Evolutionary conservation across 2,888 invertebrate genomes (phyloP).

Genomic region (Drosophila robusta): DNA sequence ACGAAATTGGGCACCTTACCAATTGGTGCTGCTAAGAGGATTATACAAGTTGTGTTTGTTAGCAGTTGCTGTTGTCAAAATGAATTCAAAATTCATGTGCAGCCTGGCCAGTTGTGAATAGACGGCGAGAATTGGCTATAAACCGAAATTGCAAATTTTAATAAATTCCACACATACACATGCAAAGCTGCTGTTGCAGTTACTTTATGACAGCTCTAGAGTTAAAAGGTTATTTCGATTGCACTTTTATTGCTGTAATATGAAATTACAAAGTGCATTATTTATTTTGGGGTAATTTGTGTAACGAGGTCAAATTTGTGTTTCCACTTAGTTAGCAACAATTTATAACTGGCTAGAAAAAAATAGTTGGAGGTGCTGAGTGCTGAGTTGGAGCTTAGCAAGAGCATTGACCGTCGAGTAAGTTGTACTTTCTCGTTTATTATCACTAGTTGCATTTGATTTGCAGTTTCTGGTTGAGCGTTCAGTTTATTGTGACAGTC

Average conservation of each 20-base stretch:
- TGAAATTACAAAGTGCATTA: background rate
- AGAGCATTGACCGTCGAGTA: conserved; percentile 36
- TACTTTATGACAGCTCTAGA: conserved; percentile 24
- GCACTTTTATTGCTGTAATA: conserved; percentile 18
- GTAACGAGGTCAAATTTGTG: too few species aligned
- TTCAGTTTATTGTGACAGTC: conserved; percentile 51
- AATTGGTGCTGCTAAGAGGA: conserved; percentile 58
- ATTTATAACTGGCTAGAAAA: too few species aligned
- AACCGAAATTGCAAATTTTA: conserved; percentile 12
- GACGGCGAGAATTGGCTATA: conserved; percentile 13
- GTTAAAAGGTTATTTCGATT: conserved; percentile 26
- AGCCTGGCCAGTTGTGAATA: conserved; percentile 23
- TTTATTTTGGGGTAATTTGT: too few species aligned
- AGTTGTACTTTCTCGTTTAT: conserved; percentile 12
- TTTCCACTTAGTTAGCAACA: too few species aligned
- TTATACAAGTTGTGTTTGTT: conserved; percentile 62
- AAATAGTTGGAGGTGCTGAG: background rate
- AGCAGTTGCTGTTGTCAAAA: conserved; percentile 31
- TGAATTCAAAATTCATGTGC: conserved; percentile 59
- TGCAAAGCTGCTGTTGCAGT: conserved; percentile 10
- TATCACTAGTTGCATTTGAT: conserved; percentile 27
- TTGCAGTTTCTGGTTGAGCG: conserved; percentile 18
- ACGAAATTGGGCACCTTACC: background rate
- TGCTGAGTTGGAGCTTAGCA: background rate
- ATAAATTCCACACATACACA: conserved; percentile 9